Base-by-base conservation (phyloP, 2,113 vertebrate species). In the Taurulus bubalis region DNA sequence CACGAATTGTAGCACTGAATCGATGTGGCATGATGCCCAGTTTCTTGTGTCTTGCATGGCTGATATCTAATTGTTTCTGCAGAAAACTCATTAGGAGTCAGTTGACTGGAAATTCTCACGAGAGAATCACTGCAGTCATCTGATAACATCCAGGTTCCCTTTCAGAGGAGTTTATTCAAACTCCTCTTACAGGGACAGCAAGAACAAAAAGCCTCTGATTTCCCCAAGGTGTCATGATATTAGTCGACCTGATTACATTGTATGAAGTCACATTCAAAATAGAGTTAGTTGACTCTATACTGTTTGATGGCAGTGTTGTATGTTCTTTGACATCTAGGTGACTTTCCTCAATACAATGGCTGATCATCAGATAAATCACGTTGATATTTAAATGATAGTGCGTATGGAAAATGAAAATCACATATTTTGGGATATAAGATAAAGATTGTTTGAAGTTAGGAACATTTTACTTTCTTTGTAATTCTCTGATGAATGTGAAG, bases 41-140 rank as follows among this genome's bases (percentile, higher is more conserved):
- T 90, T 85, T 77, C 80, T 90, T 89, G 73, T 79, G 93, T 94
- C 92, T 90, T 74, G 91, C 95, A 90, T 95, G 92, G 90, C 91
- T 91, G 91, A 83, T 86, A 89, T 94, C 94, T 95, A 95, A 96
- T 97, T 96, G 96, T 94, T 95, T 93, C 86, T 93, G 90, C 93
- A 94, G 92, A 96, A 94, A 96, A 94, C 93, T 95, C 91, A 93
- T 96, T 95, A 93, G 95, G 93, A 96, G 93, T 95, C 95, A 93
- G 92, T 93, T 94, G 92, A 86, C 88, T 95, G 94, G 92, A 92
- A 94, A 94, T 71, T 82, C 88, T 93, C 89, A 32, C 85, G 53
- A 84, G 87, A 87, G 71, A 78, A 74, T 73, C 81, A 30, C 81
- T 84, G 86, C 89, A 87, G 84, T 92, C 90, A 89, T 93, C 91